Evolutionary conservation across 2,113 vertebrate species (phyloP), one percentile per base, ranked within the genome.

Genomic region (Phalacrocorax brasilianus): DNA sequence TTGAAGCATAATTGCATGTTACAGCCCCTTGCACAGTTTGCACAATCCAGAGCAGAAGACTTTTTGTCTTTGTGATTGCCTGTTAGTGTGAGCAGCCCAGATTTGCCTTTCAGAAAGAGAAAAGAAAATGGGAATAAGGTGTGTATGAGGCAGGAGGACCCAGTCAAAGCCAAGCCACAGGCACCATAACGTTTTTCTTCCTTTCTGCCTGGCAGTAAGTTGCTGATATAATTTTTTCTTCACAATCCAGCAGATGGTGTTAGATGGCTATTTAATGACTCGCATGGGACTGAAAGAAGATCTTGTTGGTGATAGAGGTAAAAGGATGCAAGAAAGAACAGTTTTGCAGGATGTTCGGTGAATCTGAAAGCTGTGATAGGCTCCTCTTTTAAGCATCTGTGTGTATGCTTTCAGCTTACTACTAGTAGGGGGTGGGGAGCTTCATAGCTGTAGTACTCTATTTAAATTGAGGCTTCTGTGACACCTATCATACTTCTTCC

Each of bases 211-310:
- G 6, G 26, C 71, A 88, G 62, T 32, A 56, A 85, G 11, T 14
- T 76, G n/a, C 52, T 13, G 2, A 6, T 65, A 15, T 53, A 1
- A 18, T 58, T 62, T 75, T 86, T 84, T 83, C 91, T 74, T 67
- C n/a, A 26, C 58, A 77, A 75, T 82, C 96, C 95, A 97, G 96
- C 91, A 97, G 96, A 93, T 97, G 97, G 97, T 95, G 97, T 96
- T 96, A 97, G 95, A 91, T 65, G 82, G 95, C 94, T 95, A 76
- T 83, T 95, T 89, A 89, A 97, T 96, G 91, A 83, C 63, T 96
- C 8, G 5, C 86, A 73, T 20, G 50, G 75, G 66, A 86, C 12
- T 6, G 76, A 81, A 94, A 92, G 66, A 83, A 33, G 52, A 76
- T 73, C 75, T 52, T 75, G 2, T 22, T 85, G 33, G 62, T 58